Base-by-base conservation (phyloP, 2,888 invertebrate genomes). In the Strigamia crassipes region DNA sequence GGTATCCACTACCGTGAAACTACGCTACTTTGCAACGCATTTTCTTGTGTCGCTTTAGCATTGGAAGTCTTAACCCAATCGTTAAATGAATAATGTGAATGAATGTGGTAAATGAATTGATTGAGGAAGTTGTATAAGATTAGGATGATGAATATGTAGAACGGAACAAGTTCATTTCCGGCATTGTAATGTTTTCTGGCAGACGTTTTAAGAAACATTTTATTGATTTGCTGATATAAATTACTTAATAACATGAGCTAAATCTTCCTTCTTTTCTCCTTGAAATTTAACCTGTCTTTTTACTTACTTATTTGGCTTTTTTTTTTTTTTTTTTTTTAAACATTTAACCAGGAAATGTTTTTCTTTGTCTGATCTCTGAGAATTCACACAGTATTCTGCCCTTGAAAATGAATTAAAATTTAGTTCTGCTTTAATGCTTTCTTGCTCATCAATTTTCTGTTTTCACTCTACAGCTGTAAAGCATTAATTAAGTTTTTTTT, bases 371-470 rank as follows among this genome's bases (percentile, higher is more conserved):
- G 56, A 56, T 21, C 56, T 56, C 56, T 56, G 56, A 56, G 56
- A 18, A 56, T 56, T 56, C 56, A n/a, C 56, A 56, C 56, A 56
- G 56, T 56, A 56, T 56, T 56, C 56, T 56, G 56, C 56, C 56
- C 56, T 56, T 56, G 56, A 56, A 46, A 56, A 56, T 56, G 56
- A 56, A 56, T 56, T 56, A 56, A 56, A 56, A 8, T 56, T 56
- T 56, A 56, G 56, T 56, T 56, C 56, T 56, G 56, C 56, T 56
- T 56, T 56, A 56, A 56, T 56, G 56, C 56, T 18, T 56, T 56
- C 56, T 56, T 56, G 56, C 56, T 56, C 56, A 56, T 56, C 56
- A 56, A 56, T 56, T 56, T 56, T n/a, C 21, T 56, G 56, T 56
- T 56, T 56, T 56, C 56, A 56, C 56, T 56, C n/a, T 21, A 56